A percentile compares a stretch with the other conserved stretches of the same genome.
phyloP scores from a whole-genome alignment of 1,140 invertebrate genomes.

The Zophobas morio region DNA sequence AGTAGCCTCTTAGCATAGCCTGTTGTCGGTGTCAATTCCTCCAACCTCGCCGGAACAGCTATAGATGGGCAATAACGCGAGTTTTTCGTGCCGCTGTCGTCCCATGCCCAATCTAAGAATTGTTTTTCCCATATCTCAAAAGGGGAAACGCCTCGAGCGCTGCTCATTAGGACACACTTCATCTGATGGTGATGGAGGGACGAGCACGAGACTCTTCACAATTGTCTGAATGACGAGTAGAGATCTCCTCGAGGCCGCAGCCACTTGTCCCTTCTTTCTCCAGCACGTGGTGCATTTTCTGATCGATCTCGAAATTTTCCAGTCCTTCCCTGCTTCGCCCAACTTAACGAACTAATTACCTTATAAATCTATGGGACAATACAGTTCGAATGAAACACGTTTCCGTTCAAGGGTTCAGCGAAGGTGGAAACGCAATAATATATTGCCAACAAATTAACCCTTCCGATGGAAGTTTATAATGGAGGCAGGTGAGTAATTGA shows the following conservation, averaged over 20 bases:
- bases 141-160: constrained; percentile 36
- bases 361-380: constrained; percentile 56
- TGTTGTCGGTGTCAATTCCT: no score
- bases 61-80: no score
- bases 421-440: constrained; percentile 14
- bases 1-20: no score
- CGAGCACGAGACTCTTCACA: constrained; percentile 41
- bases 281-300: constrained; percentile 18
- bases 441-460: constrained; percentile 16
- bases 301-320: constrained; percentile 13
- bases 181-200: constrained; percentile 35
- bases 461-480: background rate
- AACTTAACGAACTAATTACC: constrained; percentile 48
- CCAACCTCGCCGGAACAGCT: no score
- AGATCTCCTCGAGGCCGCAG: constrained; percentile 31
- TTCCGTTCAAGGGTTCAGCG: background rate
- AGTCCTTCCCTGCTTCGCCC: constrained; percentile 2
- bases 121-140: constrained; percentile 2
- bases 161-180: constrained; percentile 49
- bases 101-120: constrained; percentile 24
- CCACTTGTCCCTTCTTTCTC: constrained; percentile 22
- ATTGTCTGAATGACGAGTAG: constrained; percentile 28
- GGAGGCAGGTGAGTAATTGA: background rate
- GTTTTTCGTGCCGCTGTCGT: background rate
- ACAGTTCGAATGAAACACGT: constrained; percentile 22